These are phyloP conservation scores for Odontophorus gujanensis DNA, from an alignment of 2,113 vertebrate genomes.

Conservation along the genomic window DNA sequence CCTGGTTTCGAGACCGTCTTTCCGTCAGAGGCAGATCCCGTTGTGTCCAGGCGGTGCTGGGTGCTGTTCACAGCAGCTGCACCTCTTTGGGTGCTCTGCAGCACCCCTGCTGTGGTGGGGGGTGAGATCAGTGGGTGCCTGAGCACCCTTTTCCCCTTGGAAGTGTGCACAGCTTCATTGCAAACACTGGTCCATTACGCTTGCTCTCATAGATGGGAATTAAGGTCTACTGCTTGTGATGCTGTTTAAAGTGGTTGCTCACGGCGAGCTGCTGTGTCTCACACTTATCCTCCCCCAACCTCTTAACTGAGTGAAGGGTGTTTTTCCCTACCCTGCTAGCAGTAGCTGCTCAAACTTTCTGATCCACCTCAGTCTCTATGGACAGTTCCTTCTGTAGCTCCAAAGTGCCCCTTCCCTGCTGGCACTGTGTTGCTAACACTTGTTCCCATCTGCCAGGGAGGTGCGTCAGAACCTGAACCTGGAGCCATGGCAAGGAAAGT, in stretches of 20 bases:
- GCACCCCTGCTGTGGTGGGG: neutral
- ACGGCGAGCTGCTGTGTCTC: neutral
- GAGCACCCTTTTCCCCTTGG: neutral
- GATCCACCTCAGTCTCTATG: accelerated
- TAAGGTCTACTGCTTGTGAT: neutral
- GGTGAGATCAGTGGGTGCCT: neutral
- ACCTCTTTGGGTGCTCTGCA: too few species aligned
- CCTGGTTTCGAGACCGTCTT: neutral
- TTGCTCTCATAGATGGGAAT: neutral
- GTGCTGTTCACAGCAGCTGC: accelerated
- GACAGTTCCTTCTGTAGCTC: neutral
- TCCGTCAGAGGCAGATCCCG: neutral
- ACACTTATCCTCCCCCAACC: accelerated
- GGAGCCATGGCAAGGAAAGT: neutral
- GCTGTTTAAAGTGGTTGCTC: neutral
- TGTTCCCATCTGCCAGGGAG: neutral
- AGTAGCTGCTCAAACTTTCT: neutral
- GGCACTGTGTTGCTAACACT: neutral
- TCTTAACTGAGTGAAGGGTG: accelerated
- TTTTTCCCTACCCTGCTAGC: accelerated
- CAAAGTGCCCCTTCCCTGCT: accelerated
- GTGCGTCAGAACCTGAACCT: constrained; percentile 26
- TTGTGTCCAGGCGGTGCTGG: neutral
- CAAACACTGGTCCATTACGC: neutral
- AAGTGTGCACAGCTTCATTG: neutral